Evolutionary conservation across 2,888 invertebrate genomes (phyloP), one percentile per base, ranked within the genome.

Genomic region (Malacosoma neustria): DNA sequence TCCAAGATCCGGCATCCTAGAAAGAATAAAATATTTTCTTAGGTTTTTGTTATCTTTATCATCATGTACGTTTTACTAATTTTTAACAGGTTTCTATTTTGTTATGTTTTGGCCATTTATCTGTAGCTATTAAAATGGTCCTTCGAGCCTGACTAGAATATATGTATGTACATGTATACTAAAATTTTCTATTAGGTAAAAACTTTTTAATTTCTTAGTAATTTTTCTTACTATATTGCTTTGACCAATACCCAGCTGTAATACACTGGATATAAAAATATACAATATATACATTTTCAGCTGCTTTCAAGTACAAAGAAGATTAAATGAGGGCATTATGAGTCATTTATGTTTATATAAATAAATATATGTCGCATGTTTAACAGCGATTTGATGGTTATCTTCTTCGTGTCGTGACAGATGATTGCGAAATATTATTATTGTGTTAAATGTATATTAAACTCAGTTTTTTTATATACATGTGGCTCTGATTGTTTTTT

Each of bases 1-100:
- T 42, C 48, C 57, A 49, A 9, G 43, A 42, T 4, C 61, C 60
- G 14, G 46, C 45, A 4, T 49, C 51, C 51, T 52, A 36, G 22
- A 32, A 37, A 36, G 22, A 30, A 33, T 13, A 4, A 22, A 22
- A 22, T 5, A 5, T 9, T 7, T 22, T 22, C 1, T 22, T 22
- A 22, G 22, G 9, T 5, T 22, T 22, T 9, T 2, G 22, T 22
- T n/a, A n/a, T n/a, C n/a, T n/a, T n/a, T n/a, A n/a, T n/a, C n/a
- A n/a, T n/a, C n/a, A n/a, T n/a, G n/a, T n/a, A n/a, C n/a, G n/a
- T n/a, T n/a, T n/a, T n/a, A n/a, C n/a, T n/a, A n/a, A n/a, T n/a
- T n/a, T n/a, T n/a, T n/a, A n/a, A n/a, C n/a, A n/a, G n/a, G n/a
- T n/a, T n/a, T n/a, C n/a, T n/a, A n/a, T n/a, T n/a, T n/a, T n/a